A percentile compares a stretch with the other conserved stretches of the same genome.
phyloP scores from a whole-genome alignment of 2,888 invertebrate genomes.

The Zygothrica quintamaculata region DNA sequence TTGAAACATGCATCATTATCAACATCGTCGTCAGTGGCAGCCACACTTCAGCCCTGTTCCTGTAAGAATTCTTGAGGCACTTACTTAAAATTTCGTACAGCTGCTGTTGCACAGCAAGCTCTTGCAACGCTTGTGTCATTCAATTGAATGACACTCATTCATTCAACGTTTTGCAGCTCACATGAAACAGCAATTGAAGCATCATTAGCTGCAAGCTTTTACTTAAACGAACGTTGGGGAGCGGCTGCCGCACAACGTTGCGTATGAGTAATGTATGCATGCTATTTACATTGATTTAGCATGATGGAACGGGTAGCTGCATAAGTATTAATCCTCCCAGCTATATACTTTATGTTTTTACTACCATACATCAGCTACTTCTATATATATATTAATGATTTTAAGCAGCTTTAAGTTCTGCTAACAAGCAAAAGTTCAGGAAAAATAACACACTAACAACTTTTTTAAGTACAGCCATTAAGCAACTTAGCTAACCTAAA shows the following conservation, averaged over 20 bases:
- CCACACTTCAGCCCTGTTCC: slow-evolving; percentile 17
- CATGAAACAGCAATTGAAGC: slow-evolving; percentile 73
- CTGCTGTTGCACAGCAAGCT: slow-evolving; percentile 33
- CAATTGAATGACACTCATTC: slow-evolving; percentile 72
- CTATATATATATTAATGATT: slow-evolving; percentile 20
- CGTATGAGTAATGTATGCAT: slow-evolving; percentile 76
- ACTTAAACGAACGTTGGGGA: slow-evolving; percentile 4
- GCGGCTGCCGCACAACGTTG: slow-evolving; percentile 40
- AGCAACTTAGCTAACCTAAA: not conserved
- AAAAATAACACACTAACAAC: not conserved
- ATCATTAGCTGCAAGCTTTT: slow-evolving; percentile 76
- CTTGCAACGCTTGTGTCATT: slow-evolving; percentile 57
- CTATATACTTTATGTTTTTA: too few relatives aligned
- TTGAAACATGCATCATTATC: slow-evolving; percentile 80
- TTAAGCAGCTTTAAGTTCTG: slow-evolving; percentile 32
- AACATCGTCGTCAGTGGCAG: slow-evolving; percentile 50
- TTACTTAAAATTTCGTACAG: slow-evolving; percentile 51
- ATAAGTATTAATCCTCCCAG: too few relatives aligned
- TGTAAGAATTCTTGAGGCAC: slow-evolving; percentile 51
- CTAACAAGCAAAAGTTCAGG: not conserved
- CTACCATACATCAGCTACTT: not conserved
- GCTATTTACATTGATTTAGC: slow-evolving; percentile 75
- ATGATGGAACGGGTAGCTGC: too few relatives aligned
- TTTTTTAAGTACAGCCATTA: slow-evolving; percentile 14
- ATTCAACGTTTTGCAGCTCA: slow-evolving; percentile 76